These are phyloP conservation scores for Equus przewalskii DNA, from an alignment of 2,113 vertebrate species.

Conservation along the genomic window DNA sequence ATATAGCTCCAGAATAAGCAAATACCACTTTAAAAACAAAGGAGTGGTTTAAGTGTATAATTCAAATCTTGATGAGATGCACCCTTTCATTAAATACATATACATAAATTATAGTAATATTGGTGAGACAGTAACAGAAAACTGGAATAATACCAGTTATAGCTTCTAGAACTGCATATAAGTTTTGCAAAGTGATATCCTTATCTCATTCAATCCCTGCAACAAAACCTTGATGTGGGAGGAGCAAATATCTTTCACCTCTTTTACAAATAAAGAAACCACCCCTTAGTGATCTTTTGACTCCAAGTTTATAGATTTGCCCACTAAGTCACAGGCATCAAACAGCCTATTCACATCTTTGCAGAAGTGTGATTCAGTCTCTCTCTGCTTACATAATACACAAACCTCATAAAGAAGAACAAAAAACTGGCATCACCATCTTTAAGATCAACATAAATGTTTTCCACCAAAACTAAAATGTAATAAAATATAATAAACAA, in stretches of 20 bases:
- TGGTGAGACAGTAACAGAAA: neutral
- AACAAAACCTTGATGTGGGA: neutral
- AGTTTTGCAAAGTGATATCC: neutral
- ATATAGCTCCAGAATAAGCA: neutral
- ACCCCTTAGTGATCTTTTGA: neutral
- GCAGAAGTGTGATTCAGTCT: neutral
- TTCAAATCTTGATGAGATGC: neutral
- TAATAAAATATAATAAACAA: neutral
- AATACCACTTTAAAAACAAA: neutral
- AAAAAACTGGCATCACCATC: neutral
- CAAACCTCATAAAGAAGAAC: neutral
- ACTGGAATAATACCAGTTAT: neutral
- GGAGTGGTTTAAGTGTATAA: neutral
- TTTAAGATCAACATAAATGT: neutral
- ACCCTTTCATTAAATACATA: neutral
- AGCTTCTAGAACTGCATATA: neutral
- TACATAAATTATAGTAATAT: neutral
- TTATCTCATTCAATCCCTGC: neutral
- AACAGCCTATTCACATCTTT: neutral
- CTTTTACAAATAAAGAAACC: constrained; percentile 14
- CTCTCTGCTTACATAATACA: neutral
- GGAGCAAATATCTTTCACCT: neutral
- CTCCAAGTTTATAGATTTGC: neutral
- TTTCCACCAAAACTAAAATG: neutral
- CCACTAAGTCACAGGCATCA: neutral